Evolutionary conservation across 2,888 invertebrate genomes (phyloP).

Genomic region (Protophormia terraenovae): DNA sequence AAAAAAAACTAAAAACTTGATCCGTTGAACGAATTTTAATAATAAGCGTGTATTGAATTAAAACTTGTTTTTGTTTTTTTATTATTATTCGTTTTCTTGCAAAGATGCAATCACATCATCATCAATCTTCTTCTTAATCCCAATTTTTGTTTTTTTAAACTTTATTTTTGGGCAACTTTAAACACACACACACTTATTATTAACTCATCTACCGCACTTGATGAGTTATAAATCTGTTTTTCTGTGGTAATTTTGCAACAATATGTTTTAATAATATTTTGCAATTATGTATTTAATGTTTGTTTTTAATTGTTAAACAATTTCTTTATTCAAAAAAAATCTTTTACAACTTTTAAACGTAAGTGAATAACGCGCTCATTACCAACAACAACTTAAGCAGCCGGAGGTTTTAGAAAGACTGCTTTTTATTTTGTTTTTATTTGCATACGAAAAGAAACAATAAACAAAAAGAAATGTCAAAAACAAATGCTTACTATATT

Average conservation of each 20-base stretch:
- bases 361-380: background rate
- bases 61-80: slow-evolving; percentile 49
- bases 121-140: slow-evolving; percentile 15
- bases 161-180: background rate
- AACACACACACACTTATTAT: background rate
- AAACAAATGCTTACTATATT: background rate
- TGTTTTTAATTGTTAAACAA: slow-evolving; percentile 3
- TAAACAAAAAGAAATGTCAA: background rate
- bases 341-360: background rate
- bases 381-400: background rate
- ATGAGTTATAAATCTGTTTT: background rate
- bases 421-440: slow-evolving; percentile 38
- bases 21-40: slow-evolving; percentile 29
- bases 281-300: background rate
- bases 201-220: too few species aligned
- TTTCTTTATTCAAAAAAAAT: background rate
- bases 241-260: background rate
- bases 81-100: background rate
- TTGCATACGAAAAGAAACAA: slow-evolving; percentile 6
- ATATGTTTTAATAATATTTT: background rate
- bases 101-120: slow-evolving; percentile 41
- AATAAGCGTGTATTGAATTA: slow-evolving; percentile 17
- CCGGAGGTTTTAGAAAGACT: slow-evolving; percentile 34
- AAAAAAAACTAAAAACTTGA: too few species aligned
- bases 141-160: background rate